Base-by-base conservation (phyloP, 2,888 invertebrate genomes). In the Drosophila rellima region DNA sequence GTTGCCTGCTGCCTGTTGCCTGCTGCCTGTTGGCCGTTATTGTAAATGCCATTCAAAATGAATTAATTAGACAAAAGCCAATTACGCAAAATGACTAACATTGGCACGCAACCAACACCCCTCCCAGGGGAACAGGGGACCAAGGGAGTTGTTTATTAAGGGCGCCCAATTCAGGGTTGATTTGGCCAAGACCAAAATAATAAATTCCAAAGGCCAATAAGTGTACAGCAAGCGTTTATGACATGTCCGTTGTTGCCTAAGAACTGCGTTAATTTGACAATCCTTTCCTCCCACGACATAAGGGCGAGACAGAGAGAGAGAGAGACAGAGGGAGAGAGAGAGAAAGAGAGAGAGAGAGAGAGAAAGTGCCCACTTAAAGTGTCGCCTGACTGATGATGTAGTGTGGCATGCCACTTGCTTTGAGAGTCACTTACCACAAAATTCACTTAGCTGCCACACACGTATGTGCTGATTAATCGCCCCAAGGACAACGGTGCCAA, bases 51-150 rank as follows among this genome's bases (percentile, higher is more conserved):
- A 35, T 64, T 61, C 61, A 60, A 66, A 72, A 62, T 79, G 88
- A 88, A 85, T 85, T 85, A 88, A 85, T 85, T 85, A 83, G 83
- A 68, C 83, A 73, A 85, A 85, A 85, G 81, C 75, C 86, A 85
- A 88, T 85, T 85, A 85, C 77, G 73, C 72, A 71, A 82, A 85
- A 74, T 70, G 83, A 83, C 79, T 79, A 63, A 56, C 74, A 65
- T 50, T 60, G 45, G 72, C 82, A 82, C 82, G 82, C 82, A 73
- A 85, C 39, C 64, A 23, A 23, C 39, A 18, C 11, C 23, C 20
- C 39, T 60, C 74, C 68, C 62, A 47, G 23, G 82, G 87, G 77
- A 74, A 45, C 35, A 2, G 17, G 31, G 31, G 20, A n/a, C 1
- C 26, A 13, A 4, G 26, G 10, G 3, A 2, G 13, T 7, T 44